phyloP scores from a whole-genome alignment of 2,888 invertebrate species.

The Nebria brevicollis region DNA sequence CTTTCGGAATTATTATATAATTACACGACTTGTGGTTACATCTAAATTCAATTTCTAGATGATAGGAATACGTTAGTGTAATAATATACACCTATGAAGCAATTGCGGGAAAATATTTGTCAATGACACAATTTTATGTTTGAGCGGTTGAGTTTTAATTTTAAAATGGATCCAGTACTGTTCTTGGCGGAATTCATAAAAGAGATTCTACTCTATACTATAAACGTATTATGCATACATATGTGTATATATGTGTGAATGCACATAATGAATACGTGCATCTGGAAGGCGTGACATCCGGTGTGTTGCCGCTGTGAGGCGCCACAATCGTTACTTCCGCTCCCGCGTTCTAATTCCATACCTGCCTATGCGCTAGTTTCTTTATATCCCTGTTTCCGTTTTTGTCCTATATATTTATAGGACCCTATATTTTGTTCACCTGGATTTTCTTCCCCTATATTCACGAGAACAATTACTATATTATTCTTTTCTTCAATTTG shows the following conservation, averaged over 20 bases:
- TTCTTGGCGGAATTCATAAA: slow-evolving; percentile 26
- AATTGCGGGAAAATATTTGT: not conserved
- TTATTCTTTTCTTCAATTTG: too few relatives aligned
- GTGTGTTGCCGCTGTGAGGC: slow-evolving; percentile 24
- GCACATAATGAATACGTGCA: slow-evolving; percentile 22
- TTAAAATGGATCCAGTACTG: slow-evolving; percentile 20
- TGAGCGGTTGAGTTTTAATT: not conserved
- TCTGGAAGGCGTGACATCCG: slow-evolving; percentile 43
- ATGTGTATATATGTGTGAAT: slow-evolving; percentile 16
- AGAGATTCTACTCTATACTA: slow-evolving; percentile 3
- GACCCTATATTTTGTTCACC: not conserved
- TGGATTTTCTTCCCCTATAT: not conserved
- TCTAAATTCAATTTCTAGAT: not conserved
- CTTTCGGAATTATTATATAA: not conserved
- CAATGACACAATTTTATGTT: slow-evolving; percentile 3
- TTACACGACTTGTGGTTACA: not conserved
- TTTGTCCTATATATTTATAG: not conserved
- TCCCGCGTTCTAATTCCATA: slow-evolving; percentile 35
- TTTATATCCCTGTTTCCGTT: not conserved
- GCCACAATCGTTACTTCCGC: slow-evolving; percentile 39
- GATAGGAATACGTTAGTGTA: not conserved
- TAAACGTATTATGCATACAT: not conserved
- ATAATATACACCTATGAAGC: too few relatives aligned
- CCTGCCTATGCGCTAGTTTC: slow-evolving; percentile 10
- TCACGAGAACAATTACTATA: too few relatives aligned